These are phyloP conservation scores for Carpatolechia fugitivella DNA, from an alignment of 2,888 invertebrate species.

Conservation along the genomic window DNA sequence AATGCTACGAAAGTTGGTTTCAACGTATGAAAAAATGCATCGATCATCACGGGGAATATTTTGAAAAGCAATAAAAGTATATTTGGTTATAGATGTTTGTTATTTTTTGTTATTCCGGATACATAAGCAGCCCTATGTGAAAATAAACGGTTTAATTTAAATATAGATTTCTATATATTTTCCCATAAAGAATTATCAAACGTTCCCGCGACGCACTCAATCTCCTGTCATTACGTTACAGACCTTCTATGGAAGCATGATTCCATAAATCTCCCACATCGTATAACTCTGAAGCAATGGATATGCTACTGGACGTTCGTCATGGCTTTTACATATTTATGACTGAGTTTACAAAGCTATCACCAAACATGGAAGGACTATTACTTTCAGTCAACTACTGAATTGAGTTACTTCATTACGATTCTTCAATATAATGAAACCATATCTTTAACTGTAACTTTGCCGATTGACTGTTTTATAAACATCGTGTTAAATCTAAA, in stretches of 20 bases:
- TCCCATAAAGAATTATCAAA: too few relatives aligned
- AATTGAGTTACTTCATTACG: neutral
- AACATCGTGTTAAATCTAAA: too few relatives aligned
- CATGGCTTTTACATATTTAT: constrained; percentile 2
- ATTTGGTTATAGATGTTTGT: too few relatives aligned
- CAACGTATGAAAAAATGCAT: too few relatives aligned
- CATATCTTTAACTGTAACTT: neutral
- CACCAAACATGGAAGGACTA: neutral
- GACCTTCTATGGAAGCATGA: neutral
- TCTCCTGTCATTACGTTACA: neutral
- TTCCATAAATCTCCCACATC: neutral
- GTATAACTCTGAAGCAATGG: neutral
- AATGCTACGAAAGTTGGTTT: too few relatives aligned
- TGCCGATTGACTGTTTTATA: neutral
- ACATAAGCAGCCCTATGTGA: too few relatives aligned
- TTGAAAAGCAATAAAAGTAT: too few relatives aligned
- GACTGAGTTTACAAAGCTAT: neutral
- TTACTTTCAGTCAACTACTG: constrained; percentile 1
- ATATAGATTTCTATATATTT: too few relatives aligned
- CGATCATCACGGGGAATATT: too few relatives aligned
- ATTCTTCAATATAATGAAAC: neutral
- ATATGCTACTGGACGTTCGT: neutral
- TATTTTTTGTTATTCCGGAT: too few relatives aligned
- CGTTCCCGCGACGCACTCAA: neutral
- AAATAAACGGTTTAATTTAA: too few relatives aligned